Conservation (phyloP, 1,140 invertebrate genomes). For the Eupeodes corollae region DNA sequence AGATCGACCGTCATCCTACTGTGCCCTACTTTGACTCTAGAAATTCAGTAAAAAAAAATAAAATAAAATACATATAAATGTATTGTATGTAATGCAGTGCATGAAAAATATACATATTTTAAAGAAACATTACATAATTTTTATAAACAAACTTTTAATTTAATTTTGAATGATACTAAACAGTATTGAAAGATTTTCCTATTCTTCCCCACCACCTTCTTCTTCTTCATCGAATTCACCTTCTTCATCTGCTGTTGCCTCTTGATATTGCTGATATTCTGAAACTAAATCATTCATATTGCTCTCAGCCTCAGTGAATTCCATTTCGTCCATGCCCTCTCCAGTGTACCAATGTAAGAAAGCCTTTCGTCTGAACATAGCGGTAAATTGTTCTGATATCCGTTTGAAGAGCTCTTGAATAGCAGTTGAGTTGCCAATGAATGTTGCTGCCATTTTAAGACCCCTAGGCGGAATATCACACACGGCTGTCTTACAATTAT, state of each 20-base stretch:
- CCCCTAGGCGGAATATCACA: slow-evolving; percentile 62
- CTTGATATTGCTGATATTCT: slow-evolving; percentile 86
- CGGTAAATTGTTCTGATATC: slow-evolving; percentile 53
- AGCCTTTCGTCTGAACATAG: slow-evolving; percentile 69
- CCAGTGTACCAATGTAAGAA: too few relatives aligned
- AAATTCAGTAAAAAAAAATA: too few relatives aligned
- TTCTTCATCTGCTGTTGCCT: slow-evolving; percentile 56
- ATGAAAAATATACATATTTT: too few relatives aligned
- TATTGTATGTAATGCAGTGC: too few relatives aligned
- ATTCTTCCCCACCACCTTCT: slow-evolving; percentile 42
- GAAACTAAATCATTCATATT: slow-evolving; percentile 74
- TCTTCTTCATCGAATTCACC: slow-evolving; percentile 57
- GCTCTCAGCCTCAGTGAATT: slow-evolving; percentile 69
- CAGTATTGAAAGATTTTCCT: too few relatives aligned
- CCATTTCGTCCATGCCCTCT: slow-evolving; percentile 77
- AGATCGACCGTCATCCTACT: too few relatives aligned
- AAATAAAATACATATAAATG: too few relatives aligned
- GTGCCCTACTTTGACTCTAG: too few relatives aligned
- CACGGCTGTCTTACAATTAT: slow-evolving; percentile 62
- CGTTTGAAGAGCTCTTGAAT: slow-evolving; percentile 61
- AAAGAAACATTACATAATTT: too few relatives aligned
- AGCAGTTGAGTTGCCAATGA: slow-evolving; percentile 59
- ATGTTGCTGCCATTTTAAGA: slow-evolving; percentile 59
- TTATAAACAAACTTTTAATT: too few relatives aligned
- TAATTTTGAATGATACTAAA: too few relatives aligned